Conservation (phyloP, 2,113 vertebrate genomes). For the Myodes glareolus region DNA sequence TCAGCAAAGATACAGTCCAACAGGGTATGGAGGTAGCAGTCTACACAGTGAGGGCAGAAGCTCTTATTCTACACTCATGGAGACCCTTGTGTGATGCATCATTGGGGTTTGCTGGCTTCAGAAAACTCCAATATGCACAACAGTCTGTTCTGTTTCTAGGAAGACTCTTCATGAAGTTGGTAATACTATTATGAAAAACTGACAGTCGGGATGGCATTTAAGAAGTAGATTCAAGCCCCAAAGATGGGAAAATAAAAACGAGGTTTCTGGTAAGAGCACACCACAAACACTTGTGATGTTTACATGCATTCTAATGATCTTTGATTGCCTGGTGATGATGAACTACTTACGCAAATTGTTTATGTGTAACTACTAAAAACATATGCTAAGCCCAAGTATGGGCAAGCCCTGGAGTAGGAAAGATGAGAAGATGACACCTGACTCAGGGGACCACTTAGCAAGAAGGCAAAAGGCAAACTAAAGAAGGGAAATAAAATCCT, state of each 20-base stretch:
- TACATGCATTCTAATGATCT: neutral
- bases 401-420: neutral
- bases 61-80: neutral
- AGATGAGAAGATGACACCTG: neutral
- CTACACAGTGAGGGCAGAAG: accelerated
- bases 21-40: neutral
- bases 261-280: neutral
- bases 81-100: neutral
- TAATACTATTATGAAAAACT: neutral
- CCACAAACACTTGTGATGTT: neutral
- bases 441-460: neutral
- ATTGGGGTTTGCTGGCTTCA: neutral
- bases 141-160: neutral
- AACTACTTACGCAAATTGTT: no score
- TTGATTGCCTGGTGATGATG: neutral
- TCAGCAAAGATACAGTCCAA: neutral
- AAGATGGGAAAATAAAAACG: neutral
- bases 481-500: neutral
- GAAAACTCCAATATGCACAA: neutral
- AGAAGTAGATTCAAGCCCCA: neutral
- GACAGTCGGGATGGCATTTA: neutral
- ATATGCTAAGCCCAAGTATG: neutral
- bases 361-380: neutral
- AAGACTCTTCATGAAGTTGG: neutral
- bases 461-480: neutral